Base-by-base conservation (phyloP, 2,888 invertebrate genomes). In the Metallyticus violacea region DNA sequence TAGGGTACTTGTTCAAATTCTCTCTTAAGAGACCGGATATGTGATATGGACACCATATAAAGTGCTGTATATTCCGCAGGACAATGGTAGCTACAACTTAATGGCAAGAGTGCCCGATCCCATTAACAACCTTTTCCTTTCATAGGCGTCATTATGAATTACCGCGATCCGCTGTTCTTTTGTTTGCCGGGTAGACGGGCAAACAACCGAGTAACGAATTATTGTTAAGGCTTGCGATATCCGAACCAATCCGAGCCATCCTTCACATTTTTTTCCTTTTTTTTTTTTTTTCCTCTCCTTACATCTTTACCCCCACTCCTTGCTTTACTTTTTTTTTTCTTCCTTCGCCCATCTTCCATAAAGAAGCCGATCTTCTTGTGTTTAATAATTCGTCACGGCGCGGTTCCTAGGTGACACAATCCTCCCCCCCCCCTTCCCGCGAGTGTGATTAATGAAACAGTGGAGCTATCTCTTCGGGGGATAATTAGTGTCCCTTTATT, bases 401-500 rank as follows among this genome's bases (percentile, higher is more conserved):
- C 80, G 29, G 81, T 78, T 84, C 76, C 84, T 79, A 77, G 86
- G 86, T 82, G 86, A 86, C 86, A 86, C 86, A 81, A 80, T 77
- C 83, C 40, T 76, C 77, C 7, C 79, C 83, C 27, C 83, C 27
- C 40, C 4, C 40, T 22, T 22, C 6, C 22, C 40, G 15, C 40
- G 22, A 62, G 40, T 62, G 86, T 86, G 86, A 86, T 86, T 86
- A 83, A 86, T 86, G 87, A 81, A 81, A 87, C 77, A 85, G 85
- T 87, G 87, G 81, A 85, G 79, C 79, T 76, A 85, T 86, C 86
- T 84, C 85, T 81, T 77, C 84, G 80, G 77, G 87, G 81, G 85
- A 85, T 87, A 87, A 87, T 87, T 87, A 87, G 85, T 79, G 84
- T n/a, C 79, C 87, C 85, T 81, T 87, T 87, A 87, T 87, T 85